Evolutionary conservation across 2,888 invertebrate genomes (phyloP), one percentile per base, ranked within the genome.

Genomic region (Beris morrisii): DNA sequence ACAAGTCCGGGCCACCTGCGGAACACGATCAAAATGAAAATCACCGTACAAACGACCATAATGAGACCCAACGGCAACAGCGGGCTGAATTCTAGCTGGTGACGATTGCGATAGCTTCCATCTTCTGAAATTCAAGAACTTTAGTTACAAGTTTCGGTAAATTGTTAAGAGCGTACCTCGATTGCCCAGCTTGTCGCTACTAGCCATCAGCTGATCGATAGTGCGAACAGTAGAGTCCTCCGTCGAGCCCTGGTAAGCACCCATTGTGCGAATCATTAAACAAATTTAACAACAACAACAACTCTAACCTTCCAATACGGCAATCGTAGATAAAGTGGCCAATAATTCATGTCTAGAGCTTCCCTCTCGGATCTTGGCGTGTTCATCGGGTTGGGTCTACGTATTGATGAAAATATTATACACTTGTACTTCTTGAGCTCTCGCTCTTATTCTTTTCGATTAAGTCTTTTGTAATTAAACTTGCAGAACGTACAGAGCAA

Each of bases 1-100:
- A 72, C 69, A 45, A 73, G 38, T 22, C 73, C 73, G 0, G 74
- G 74, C 74, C 74, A 73, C 11, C 73, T 67, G 7, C 73, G 72
- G 69, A 73, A 74, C 5, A 73, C 69, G 7, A 74, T 69, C 11
- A 73, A 65, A 4, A 73, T 68, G 46, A 72, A 72, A 28, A 73
- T 58, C 48, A 73, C 65, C 12, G 72, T 72, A 11, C 70, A 70
- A 32, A 73, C 64, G n/a, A 73, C 70, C 44, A 74, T 56, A 55
- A 74, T 68, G 61, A 74, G 67, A 6, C 72, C 68, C 57, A 73
- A 69, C 30, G 74, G 73, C 57, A 73, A 56, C 55, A 74, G 55
- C 3, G 73, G 72, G 50, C 70, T 72, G 54, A 73, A 61, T 55
- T 74, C 72, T 7, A 69, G 56, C 11, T 67, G 69, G 63, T 71